Base-by-base conservation (phyloP, 2,888 invertebrate species). In the Willowsia nigromaculata region DNA sequence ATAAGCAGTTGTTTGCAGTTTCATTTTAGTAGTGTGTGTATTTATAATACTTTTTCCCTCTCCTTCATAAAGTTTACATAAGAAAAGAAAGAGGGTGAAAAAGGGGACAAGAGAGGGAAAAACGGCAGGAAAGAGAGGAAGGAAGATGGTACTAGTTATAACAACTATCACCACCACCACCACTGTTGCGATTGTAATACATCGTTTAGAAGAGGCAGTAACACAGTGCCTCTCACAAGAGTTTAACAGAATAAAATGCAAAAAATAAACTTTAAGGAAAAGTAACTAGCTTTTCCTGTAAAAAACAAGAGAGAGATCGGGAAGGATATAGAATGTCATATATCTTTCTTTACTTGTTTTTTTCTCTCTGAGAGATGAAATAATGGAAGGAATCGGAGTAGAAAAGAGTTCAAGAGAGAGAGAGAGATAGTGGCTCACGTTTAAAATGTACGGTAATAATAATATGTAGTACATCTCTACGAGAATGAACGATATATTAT, bases 241-340 rank as follows among this genome's bases (percentile, higher is more conserved):
- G 30, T 88, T 76, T 88, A 83, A 83, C 88, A 62, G 83, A 84
- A 84, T 84, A 88, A 83, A 88, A 88, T 88, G 78, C 76, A 84
- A 83, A 88, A 87, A 82, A 82, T n/a, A n/a, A 88, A 88, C 82
- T 59, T 87, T 27, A 87, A 74, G 82, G 27, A 76, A 53, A 83
- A 84, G 84, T 88, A 83, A 82, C 76, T 83, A 76, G 83, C 53
- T 88, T 88, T 81, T 76, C 83, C 27, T 84, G 22, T 33, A 59
- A 43, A 56, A 59, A 71, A 86, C 7, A 33, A 27, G n/a, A 53
- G 80, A 80, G 82, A 88, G 68, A 83, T 88, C 88, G 62, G 83
- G 59, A 88, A 88, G 83, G 84, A 84, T 83, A 88, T 88, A 84
- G 88, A 84, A 88, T 84, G 78, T 84, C 83, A 88, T 83, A 84